Percentiles rank a stretch among this genome's conserved stretches.
phyloP scores from a whole-genome alignment of 2,797 vertebrate species.

The Sarcoramphus papa region DNA sequence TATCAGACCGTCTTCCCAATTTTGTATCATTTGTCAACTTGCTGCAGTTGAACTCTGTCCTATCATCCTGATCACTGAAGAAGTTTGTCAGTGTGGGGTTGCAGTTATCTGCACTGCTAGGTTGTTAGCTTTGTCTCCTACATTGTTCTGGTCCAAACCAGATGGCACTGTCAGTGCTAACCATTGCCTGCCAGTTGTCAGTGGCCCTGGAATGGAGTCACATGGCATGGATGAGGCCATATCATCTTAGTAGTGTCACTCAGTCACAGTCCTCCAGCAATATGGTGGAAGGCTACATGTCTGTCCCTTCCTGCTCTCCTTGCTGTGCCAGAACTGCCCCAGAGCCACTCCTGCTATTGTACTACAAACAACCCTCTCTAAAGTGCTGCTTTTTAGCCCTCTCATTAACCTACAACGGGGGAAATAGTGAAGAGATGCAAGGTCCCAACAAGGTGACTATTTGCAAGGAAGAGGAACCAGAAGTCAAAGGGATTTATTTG shows the following conservation, averaged over 20 bases:
- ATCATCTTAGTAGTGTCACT: not conserved
- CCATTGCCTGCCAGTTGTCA: not conserved
- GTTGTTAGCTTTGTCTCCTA: not conserved
- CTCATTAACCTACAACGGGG: not conserved
- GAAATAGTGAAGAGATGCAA: not conserved
- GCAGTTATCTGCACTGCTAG: not conserved
- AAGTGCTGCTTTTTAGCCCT: not conserved
- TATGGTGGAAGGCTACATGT: not conserved
- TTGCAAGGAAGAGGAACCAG: not conserved
- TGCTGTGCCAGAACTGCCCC: not conserved
- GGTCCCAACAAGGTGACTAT: not conserved
- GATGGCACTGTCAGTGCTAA: not conserved
- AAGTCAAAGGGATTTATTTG: not conserved
- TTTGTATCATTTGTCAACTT: not conserved
- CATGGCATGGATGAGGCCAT: not conserved
- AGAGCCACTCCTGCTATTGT: not conserved
- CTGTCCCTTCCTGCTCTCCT: not conserved
- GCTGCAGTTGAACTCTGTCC: not conserved
- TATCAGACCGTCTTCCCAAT: not conserved
- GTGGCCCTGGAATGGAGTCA: not conserved
- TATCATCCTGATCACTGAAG: not conserved
- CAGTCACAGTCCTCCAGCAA: not conserved
- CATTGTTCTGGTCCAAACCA: not conserved
- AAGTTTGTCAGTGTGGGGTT: not conserved
- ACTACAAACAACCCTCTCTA: not conserved